Evolutionary conservation across 2,797 vertebrate species (phyloP).

Genomic region (Fringilla coelebs): DNA sequence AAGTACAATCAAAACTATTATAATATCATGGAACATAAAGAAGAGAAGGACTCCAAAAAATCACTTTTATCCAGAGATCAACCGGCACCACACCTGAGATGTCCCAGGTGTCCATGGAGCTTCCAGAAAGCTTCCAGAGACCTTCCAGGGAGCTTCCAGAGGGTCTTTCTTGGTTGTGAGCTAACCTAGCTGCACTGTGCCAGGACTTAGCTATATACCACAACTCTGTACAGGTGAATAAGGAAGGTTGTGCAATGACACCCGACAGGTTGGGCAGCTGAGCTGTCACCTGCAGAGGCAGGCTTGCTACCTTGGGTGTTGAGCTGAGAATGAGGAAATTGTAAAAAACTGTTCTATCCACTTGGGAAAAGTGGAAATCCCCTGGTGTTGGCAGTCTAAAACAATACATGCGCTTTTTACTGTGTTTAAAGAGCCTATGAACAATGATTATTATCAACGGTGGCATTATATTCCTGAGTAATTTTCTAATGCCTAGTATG

Average conservation of each 20-base stretch:
- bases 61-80: not conserved
- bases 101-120: not conserved
- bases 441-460: not conserved
- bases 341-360: not conserved
- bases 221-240: accelerated
- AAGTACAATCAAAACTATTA: not conserved
- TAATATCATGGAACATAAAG: not conserved
- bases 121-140: not conserved
- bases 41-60: not conserved
- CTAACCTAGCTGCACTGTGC: not conserved
- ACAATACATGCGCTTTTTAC: not conserved
- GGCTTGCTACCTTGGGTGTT: not conserved
- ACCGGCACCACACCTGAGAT: not conserved
- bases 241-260: not conserved
- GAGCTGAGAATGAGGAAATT: not conserved
- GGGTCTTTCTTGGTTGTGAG: not conserved
- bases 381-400: not conserved
- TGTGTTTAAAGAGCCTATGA: not conserved
- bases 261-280: not conserved
- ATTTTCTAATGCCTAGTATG: not conserved
- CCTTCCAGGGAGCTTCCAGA: not conserved
- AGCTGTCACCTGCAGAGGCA: not conserved
- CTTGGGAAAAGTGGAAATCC: not conserved
- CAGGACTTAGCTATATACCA: not conserved
- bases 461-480: not conserved